Percentiles rank a stretch among this genome's conserved stretches.
Conservation (phyloP, 2,888 invertebrate species). For the Thumatha senex region DNA sequence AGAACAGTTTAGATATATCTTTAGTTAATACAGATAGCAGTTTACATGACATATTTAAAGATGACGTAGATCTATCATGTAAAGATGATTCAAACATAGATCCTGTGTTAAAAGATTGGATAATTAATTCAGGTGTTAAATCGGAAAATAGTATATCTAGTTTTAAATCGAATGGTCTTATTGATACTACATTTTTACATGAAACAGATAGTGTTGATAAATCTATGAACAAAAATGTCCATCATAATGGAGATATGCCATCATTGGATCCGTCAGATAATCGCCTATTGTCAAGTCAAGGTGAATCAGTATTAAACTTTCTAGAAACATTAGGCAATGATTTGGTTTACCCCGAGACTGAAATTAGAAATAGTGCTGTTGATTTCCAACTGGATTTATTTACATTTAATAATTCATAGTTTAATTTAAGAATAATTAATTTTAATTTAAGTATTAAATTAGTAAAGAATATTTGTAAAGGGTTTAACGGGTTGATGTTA, state of each 20-base stretch:
- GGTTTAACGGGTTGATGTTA: too few relatives aligned
- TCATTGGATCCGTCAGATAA: slow-evolving; percentile 25
- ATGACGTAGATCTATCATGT: slow-evolving; percentile 51
- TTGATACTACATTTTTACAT: slow-evolving; percentile 62
- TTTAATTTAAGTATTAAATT: slow-evolving; percentile 21
- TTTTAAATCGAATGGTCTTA: slow-evolving; percentile 57
- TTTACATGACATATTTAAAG: slow-evolving; percentile 56
- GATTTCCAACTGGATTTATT: slow-evolving; percentile 76
- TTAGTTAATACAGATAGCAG: slow-evolving; percentile 16
- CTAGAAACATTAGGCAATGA: slow-evolving; percentile 70
- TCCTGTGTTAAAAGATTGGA: slow-evolving; percentile 59
- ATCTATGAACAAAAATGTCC: slow-evolving; percentile 13
- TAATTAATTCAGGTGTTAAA: slow-evolving; percentile 55
- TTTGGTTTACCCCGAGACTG: slow-evolving; percentile 68
- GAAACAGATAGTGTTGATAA: slow-evolving; percentile 44
- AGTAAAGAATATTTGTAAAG: slow-evolving; percentile 28
- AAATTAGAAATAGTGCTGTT: slow-evolving; percentile 66
- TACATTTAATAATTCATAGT: slow-evolving; percentile 65
- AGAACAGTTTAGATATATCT: slow-evolving; percentile 8
- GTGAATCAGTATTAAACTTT: slow-evolving; percentile 71
- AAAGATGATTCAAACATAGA: slow-evolving; percentile 56
- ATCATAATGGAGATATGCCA: slow-evolving; percentile 21
- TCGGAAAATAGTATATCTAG: slow-evolving; percentile 45
- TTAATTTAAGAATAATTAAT: slow-evolving; percentile 16
- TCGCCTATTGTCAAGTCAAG: slow-evolving; percentile 43